Percentiles rank a stretch among this genome's conserved stretches.
phyloP scores from a whole-genome alignment of 2,888 invertebrate genomes.

The Marronus borbonicus region DNA sequence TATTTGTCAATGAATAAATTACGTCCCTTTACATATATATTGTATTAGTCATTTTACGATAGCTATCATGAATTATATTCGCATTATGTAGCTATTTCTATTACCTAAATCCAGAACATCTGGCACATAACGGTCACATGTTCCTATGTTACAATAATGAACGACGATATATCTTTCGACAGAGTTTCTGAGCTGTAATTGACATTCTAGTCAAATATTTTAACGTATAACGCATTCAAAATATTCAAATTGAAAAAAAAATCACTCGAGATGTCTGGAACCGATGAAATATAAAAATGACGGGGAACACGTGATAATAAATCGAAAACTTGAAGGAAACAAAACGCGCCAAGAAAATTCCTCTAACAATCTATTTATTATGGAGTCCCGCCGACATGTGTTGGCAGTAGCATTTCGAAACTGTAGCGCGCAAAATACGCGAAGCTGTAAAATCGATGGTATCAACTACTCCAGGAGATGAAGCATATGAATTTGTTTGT shows the following conservation, averaged over 20 bases:
- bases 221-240: background rate
- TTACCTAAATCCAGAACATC: slow-evolving; percentile 27
- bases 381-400: slow-evolving; percentile 10
- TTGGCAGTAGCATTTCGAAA: background rate
- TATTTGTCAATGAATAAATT: background rate
- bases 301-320: slow-evolving; percentile 29
- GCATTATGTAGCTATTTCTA: slow-evolving; percentile 14
- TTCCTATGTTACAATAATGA: slow-evolving; percentile 7
- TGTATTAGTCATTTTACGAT: slow-evolving; percentile 22
- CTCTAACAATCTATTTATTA: slow-evolving; percentile 31
- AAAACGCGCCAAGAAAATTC: slow-evolving; percentile 8
- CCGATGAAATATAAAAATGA: background rate
- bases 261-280: background rate
- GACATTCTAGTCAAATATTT: slow-evolving; percentile 6
- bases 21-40: background rate
- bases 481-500: background rate
- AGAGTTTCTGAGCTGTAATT: slow-evolving; percentile 6
- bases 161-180: background rate
- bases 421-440: slow-evolving; percentile 1
- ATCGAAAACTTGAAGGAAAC: slow-evolving; percentile 17
- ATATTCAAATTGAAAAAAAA: slow-evolving; percentile 8
- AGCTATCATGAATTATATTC: slow-evolving; percentile 14
- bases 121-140: slow-evolving; percentile 28
- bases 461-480: background rate
- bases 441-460: slow-evolving; percentile 10